These are phyloP conservation scores for Chouioia cunea DNA, from an alignment of 2,888 invertebrate genomes.

Conservation along the genomic window DNA sequence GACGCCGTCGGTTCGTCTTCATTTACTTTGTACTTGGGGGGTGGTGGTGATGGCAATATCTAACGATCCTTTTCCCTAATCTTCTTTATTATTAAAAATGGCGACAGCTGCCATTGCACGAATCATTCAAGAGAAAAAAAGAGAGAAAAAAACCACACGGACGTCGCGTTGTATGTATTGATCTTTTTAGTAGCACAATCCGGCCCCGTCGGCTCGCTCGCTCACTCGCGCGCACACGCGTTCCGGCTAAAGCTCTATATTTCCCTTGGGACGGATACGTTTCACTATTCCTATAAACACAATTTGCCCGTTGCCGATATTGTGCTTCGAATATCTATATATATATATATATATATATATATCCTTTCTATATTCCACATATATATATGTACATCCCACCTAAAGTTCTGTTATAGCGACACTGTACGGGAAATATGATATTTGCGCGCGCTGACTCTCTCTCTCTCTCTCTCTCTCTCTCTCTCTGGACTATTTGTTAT, in stretches of 20 bases:
- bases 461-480: conserved; percentile 13
- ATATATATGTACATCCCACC: too few relatives aligned
- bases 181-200: conserved; percentile 65
- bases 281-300: conserved; percentile 68
- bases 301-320: conserved; percentile 64
- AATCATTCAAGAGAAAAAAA: conserved; percentile 20
- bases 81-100: conserved; percentile 48
- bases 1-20: conserved; percentile 36
- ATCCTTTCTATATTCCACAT: too few relatives aligned
- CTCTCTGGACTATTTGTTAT: neutral
- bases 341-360: too few relatives aligned
- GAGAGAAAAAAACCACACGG: conserved; percentile 12
- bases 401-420: too few relatives aligned
- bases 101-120: conserved; percentile 45
- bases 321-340: conserved; percentile 50
- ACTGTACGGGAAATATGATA: too few relatives aligned
- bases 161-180: conserved; percentile 65
- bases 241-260: conserved; percentile 64
- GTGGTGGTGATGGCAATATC: conserved; percentile 11
- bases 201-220: conserved; percentile 42
- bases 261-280: conserved; percentile 67
- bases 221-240: conserved; percentile 54
- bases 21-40: conserved; percentile 18
- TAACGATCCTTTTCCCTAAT: conserved; percentile 34
- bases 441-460: conserved; percentile 1